Evolutionary conservation across 1,140 invertebrate species (phyloP).

Genomic region (Andricus grossulariae): DNA sequence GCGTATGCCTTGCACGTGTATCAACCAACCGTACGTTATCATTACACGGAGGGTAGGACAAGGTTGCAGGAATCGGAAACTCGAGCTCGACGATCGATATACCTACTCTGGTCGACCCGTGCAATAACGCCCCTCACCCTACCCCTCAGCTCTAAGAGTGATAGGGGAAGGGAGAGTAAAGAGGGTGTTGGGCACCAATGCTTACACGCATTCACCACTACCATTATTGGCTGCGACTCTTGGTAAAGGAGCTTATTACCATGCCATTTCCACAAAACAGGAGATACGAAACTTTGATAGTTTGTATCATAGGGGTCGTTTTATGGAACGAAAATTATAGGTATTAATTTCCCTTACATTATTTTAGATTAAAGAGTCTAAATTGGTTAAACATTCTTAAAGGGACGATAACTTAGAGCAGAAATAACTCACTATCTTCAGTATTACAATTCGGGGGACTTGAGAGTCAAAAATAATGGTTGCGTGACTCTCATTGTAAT

Average conservation of each 20-base stretch:
- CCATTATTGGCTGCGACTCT: background rate
- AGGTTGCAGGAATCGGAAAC: constrained; percentile 9
- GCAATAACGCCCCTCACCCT: background rate
- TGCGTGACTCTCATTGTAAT: background rate
- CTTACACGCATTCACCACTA: constrained; percentile 1
- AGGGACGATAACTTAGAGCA: no score
- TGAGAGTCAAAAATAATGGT: background rate
- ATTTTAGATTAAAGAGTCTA: no score
- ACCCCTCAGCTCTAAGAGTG: background rate
- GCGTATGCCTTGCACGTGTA: constrained; percentile 20
- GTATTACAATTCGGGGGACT: no score
- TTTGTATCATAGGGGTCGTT: no score
- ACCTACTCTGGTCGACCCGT: background rate
- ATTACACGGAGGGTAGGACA: constrained; percentile 1
- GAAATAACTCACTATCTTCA: no score
- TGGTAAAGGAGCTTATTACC: background rate
- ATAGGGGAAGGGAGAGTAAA: background rate
- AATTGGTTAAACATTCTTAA: no score
- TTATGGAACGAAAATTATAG: no score
- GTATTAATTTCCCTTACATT: no score
- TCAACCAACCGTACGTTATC: constrained; percentile 1
- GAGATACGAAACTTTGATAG: no score
- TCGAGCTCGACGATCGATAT: constrained; percentile 8
- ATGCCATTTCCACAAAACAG: no score
- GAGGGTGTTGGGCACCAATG: background rate